phyloP scores from a whole-genome alignment of 2,888 invertebrate genomes.

The Apodemia duryi region DNA sequence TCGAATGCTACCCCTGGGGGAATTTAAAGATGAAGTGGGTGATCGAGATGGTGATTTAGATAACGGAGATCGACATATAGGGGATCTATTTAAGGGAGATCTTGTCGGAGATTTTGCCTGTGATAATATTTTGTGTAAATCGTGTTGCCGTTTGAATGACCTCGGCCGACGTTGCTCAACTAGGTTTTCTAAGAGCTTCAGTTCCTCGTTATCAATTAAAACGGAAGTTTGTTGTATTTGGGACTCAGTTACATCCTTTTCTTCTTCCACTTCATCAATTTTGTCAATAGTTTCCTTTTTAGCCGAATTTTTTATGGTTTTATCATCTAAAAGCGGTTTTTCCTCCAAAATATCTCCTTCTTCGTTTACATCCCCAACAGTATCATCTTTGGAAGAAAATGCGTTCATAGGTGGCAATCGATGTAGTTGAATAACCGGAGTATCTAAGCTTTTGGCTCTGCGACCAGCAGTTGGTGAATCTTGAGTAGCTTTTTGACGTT shows the following conservation, averaged over 20 bases:
- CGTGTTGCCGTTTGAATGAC: conserved; percentile 71
- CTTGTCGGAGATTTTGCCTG: conserved; percentile 62
- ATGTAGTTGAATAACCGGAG: conserved; percentile 89
- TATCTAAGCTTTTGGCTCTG: conserved; percentile 90
- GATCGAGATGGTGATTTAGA: conserved; percentile 75
- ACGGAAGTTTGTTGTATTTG: conserved; percentile 61
- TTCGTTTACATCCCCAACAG: conserved; percentile 87
- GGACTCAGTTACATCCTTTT: conserved; percentile 51
- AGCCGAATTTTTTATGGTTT: conserved; percentile 38
- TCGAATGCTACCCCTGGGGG: conserved; percentile 71
- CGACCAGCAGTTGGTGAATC: conserved; percentile 86
- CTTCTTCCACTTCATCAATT: conserved; percentile 78
- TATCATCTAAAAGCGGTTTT: conserved; percentile 73
- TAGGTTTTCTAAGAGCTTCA: conserved; percentile 75
- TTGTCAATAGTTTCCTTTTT: conserved; percentile 63
- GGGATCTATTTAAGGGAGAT: conserved; percentile 70
- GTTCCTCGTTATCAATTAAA: conserved; percentile 79
- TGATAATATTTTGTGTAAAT: conserved; percentile 61
- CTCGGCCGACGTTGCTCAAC: conserved; percentile 70
- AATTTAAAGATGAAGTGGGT: conserved; percentile 74
- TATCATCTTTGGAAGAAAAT: conserved; percentile 93
- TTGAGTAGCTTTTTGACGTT: conserved; percentile 87
- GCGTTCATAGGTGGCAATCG: conserved; percentile 90
- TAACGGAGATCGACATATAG: conserved; percentile 67
- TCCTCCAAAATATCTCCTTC: conserved; percentile 81